Conservation (phyloP, 2,888 invertebrate species). For the Parnassius mnemosyne region DNA sequence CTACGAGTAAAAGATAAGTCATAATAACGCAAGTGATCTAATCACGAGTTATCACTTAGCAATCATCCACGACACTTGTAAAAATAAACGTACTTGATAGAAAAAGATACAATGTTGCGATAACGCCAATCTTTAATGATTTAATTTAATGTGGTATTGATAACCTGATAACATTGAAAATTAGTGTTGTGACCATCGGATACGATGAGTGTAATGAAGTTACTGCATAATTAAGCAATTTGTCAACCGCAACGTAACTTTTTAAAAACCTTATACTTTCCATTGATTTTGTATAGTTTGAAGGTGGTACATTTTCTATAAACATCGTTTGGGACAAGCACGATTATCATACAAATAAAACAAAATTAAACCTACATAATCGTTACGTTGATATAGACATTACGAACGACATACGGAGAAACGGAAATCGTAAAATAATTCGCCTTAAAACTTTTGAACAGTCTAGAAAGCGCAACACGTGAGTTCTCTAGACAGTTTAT, state of each 20-base stretch:
- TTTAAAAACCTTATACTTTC: constrained; percentile 6
- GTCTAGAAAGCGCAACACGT: constrained; percentile 51
- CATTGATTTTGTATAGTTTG: neutral
- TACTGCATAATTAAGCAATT: constrained; percentile 8
- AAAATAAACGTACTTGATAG: no score
- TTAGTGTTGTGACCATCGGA: no score
- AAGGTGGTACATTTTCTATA: neutral
- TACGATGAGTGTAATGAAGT: no score
- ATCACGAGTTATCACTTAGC: no score
- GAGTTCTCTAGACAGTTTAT: constrained; percentile 45
- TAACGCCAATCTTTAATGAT: no score
- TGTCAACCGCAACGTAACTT: constrained; percentile 4
- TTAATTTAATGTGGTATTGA: no score
- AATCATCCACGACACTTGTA: no score
- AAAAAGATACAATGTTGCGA: no score
- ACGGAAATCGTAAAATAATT: constrained; percentile 6
- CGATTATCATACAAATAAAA: constrained; percentile 2
- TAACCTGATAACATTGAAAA: no score
- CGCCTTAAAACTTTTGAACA: constrained; percentile 36
- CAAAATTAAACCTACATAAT: constrained; percentile 63
- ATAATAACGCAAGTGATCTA: no score
- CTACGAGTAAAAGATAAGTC: no score
- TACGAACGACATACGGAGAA: no score
- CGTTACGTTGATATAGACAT: constrained; percentile 28
- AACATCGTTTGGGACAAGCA: constrained; percentile 15